These are phyloP conservation scores for Adelosebastes latens DNA, from an alignment of 2,797 vertebrate genomes.

Conservation along the genomic window DNA sequence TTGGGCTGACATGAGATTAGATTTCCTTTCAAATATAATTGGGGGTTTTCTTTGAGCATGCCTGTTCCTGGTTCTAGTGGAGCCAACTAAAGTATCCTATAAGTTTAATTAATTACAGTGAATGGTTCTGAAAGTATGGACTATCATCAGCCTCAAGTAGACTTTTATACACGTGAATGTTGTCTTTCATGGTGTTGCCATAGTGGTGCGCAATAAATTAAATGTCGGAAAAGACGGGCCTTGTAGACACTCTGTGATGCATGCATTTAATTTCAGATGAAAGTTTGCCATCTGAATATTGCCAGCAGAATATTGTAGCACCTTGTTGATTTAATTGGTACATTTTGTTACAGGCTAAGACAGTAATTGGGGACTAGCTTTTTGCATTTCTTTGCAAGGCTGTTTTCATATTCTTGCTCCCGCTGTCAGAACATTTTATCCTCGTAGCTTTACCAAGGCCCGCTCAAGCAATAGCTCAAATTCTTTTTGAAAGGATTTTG, in stretches of 20 bases:
- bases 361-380: background rate
- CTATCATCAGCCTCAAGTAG: background rate
- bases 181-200: background rate
- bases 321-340: background rate
- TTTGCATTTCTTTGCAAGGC: background rate
- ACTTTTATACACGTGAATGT: background rate
- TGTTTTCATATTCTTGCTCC: background rate
- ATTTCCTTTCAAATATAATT: conserved; percentile 54
- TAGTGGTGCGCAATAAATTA: conserved; percentile 1
- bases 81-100: background rate
- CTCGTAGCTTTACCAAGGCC: conserved; percentile 6
- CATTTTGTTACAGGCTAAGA: background rate
- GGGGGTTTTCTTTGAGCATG: conserved; percentile 37
- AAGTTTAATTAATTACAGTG: background rate
- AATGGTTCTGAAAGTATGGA: conserved; percentile 5
- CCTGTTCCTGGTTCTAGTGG: conserved; percentile 8
- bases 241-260: background rate
- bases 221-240: background rate
- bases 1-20: conserved; percentile 45
- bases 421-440: conserved; percentile 2
- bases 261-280: background rate
- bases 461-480: conserved; percentile 24
- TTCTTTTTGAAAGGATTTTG: conserved; percentile 37
- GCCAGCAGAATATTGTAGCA: background rate
- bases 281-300: background rate